These are phyloP conservation scores for Aviceda subcristata DNA, from an alignment of 2,113 vertebrate species.

Conservation along the genomic window DNA sequence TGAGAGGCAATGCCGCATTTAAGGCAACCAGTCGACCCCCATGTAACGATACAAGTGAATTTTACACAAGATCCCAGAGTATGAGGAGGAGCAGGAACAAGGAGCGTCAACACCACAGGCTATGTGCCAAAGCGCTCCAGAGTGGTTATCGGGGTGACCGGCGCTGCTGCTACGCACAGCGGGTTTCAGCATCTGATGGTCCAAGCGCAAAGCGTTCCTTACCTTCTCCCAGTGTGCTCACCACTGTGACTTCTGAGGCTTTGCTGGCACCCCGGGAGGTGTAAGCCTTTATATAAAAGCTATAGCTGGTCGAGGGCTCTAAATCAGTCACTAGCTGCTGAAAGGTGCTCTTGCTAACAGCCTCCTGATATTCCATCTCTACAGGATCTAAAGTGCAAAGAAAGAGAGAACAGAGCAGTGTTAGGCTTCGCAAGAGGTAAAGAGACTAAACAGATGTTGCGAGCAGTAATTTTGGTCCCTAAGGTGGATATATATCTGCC, in stretches of 20 bases:
- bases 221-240: slow-evolving; percentile 95
- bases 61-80: neutral
- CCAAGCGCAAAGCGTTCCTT: slow-evolving; percentile 25
- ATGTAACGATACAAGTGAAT: neutral
- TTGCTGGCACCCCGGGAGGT: slow-evolving; percentile 94
- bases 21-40: neutral
- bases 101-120: neutral
- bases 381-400: slow-evolving; percentile 78
- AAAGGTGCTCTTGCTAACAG: slow-evolving; percentile 92
- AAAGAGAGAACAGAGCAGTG: neutral
- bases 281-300: slow-evolving; percentile 97
- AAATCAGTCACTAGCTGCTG: slow-evolving; percentile 92
- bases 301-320: slow-evolving; percentile 93
- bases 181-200: neutral
- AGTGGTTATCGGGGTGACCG: neutral
- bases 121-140: rapidly evolving
- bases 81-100: neutral
- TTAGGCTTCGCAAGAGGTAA: neutral
- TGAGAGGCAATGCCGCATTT: neutral
- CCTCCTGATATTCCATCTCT: slow-evolving; percentile 97
- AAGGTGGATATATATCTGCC: neutral
- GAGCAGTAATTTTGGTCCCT: neutral
- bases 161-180: neutral
- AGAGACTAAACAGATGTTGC: neutral
- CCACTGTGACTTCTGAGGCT: slow-evolving; percentile 80